Evolutionary conservation across 2,797 vertebrate genomes (phyloP).

Genomic region (Mycteria americana): DNA sequence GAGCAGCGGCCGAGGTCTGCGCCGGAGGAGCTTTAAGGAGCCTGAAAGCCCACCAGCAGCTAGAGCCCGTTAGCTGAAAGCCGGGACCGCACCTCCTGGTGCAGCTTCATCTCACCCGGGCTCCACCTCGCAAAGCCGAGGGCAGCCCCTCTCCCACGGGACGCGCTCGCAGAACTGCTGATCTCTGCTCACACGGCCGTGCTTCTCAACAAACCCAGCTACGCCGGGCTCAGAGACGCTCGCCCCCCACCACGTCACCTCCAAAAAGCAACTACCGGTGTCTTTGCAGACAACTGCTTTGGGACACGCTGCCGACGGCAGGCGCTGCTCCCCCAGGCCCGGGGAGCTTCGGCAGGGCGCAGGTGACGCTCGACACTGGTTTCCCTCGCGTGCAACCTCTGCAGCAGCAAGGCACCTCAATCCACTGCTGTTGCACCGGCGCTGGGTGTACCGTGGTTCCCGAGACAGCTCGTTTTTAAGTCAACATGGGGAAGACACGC

Average conservation of each 20-base stretch:
- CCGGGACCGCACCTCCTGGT: not conserved
- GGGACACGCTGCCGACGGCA: rapidly evolving
- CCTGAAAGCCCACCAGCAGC: not conserved
- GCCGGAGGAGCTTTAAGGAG: not conserved
- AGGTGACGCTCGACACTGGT: rapidly evolving
- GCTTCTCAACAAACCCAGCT: not conserved
- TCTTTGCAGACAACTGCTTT: not conserved
- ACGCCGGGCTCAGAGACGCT: rapidly evolving
- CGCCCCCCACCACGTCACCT: rapidly evolving
- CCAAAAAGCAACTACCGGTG: not conserved
- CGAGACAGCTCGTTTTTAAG: rapidly evolving
- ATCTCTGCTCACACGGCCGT: rapidly evolving
- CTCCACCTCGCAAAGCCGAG: rapidly evolving
- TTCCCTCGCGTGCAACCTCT: rapidly evolving
- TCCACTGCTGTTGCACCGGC: rapidly evolving
- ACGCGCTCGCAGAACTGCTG: rapidly evolving
- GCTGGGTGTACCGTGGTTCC: rapidly evolving
- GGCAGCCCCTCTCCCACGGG: rapidly evolving
- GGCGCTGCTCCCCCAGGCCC: not conserved
- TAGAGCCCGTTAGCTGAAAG: not conserved
- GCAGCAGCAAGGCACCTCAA: not conserved
- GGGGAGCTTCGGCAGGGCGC: not conserved
- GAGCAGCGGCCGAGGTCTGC: not conserved
- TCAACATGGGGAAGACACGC: not conserved
- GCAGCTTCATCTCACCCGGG: not conserved